Conservation (phyloP, 2,797 vertebrate species). For the Melanotaenia trifasciata region DNA sequence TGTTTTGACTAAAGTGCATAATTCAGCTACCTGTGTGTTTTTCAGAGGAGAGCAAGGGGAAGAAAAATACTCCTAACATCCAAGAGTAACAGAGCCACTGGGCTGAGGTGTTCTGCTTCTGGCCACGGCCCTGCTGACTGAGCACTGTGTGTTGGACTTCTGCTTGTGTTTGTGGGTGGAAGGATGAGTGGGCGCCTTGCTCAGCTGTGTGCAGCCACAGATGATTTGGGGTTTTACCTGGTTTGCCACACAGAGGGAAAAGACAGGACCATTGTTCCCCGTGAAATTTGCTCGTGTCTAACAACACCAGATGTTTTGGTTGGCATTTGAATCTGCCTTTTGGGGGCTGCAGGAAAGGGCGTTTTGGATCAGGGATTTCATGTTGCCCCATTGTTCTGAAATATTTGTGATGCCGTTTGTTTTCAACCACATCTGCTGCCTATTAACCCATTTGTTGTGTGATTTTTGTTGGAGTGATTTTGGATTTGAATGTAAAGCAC, state of each 20-base stretch:
- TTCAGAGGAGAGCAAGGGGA: conserved; percentile 49
- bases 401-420: background rate
- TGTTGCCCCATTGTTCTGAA: conserved; percentile 4
- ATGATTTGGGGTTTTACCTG: conserved; percentile 21
- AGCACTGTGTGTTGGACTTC: conserved; percentile 29
- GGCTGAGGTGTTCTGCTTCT: conserved; percentile 64
- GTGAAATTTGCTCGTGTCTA: conserved; percentile 34
- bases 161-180: conserved; percentile 39
- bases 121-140: conserved; percentile 66
- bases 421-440: conserved; percentile 2
- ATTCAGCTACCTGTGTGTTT: conserved; percentile 72
- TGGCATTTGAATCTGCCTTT: conserved; percentile 46
- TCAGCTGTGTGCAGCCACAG: conserved; percentile 47
- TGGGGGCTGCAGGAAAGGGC: conserved; percentile 26
- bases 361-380: conserved; percentile 22
- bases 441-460: background rate
- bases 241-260: conserved; percentile 24
- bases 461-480: background rate
- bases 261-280: conserved; percentile 64
- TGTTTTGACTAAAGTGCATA: conserved; percentile 54
- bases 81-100: conserved; percentile 72
- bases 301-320: conserved; percentile 66
- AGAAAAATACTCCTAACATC: conserved; percentile 57
- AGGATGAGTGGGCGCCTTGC: conserved; percentile 48
- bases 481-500: background rate